Conservation (phyloP, 1,140 invertebrate genomes). For the Arctopsyche grandis region DNA sequence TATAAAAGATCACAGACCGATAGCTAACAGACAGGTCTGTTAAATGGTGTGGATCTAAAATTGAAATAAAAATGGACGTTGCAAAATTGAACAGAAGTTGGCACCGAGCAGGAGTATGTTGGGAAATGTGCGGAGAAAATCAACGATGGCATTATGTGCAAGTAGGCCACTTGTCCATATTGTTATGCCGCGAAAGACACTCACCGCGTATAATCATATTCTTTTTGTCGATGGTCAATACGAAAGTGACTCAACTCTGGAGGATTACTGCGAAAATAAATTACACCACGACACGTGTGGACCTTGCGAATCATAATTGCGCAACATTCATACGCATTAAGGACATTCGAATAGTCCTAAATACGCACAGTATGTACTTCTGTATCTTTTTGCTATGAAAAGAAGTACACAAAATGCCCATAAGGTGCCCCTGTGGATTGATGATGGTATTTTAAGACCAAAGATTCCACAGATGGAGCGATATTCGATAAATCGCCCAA, state of each 20-base stretch:
- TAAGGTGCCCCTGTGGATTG: no score
- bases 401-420: no score
- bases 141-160: constrained; percentile 15
- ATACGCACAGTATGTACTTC: no score
- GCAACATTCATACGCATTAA: no score
- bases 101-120: neutral
- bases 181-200: constrained; percentile 28
- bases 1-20: no score
- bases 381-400: no score
- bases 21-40: no score
- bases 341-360: no score
- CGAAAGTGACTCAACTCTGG: constrained; percentile 3
- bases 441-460: no score
- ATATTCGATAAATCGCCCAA: no score
- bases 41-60: neutral
- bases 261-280: neutral
- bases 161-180: constrained; percentile 25
- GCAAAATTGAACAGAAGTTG: neutral
- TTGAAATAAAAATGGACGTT: neutral
- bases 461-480: no score
- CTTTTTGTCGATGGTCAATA: constrained; percentile 10
- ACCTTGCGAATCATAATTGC: neutral
- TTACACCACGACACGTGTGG: neutral
- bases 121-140: constrained; percentile 32
- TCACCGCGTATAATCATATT: constrained; percentile 23